Base-by-base conservation (phyloP, 2,797 vertebrate genomes). In the Hydrocynus forskahlii region DNA sequence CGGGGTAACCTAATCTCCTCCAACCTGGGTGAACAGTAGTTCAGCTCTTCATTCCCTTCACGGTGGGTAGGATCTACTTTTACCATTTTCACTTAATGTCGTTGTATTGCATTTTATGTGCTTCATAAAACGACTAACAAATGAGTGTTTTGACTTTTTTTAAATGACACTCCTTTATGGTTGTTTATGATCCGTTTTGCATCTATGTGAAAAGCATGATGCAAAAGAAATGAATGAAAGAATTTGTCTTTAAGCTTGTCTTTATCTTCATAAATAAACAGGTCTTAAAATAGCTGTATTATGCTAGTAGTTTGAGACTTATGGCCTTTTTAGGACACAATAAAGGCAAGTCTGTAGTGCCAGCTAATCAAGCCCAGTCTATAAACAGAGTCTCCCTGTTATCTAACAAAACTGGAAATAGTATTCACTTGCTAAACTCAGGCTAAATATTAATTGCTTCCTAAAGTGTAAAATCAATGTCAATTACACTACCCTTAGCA, bases 381-480 rank as follows among this genome's bases (percentile, higher is more conserved):
- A 90, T 89, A 89, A 93, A 92, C 88, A 89, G 90, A 84, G 86
- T 83, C 88, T 85, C 73, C 85, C 81, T 70, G 80, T 87, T 90
- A 85, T 80, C 83, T 83, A 77, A 75, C 73, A 76, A 88, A 89
- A 88, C 89, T 81, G 90, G 84, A 90, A 88, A 85, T 81, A 83
- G 86, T 85, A 89, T 84, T 85, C 82, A 62, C 76, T 72, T 76
- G 55, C 86, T 89, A 89, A 88, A 90, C 91, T 89, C 68, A 75
- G 81, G 83, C 80, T 86, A 84, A 76, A 90, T 92, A 93, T 92
- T 92, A 92, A 92, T 92, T 90, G 90, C 84, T 87, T 87, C 78
- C 88, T 89, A 86, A 88, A 89, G 87, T 90, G 85, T 89, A 91
- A 92, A 93, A 94, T 93, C 92, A 88, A 92, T 92, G 85, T 89